Evolutionary conservation across 2,797 vertebrate genomes (phyloP).

Genomic region (Mastacembelus armatus): DNA sequence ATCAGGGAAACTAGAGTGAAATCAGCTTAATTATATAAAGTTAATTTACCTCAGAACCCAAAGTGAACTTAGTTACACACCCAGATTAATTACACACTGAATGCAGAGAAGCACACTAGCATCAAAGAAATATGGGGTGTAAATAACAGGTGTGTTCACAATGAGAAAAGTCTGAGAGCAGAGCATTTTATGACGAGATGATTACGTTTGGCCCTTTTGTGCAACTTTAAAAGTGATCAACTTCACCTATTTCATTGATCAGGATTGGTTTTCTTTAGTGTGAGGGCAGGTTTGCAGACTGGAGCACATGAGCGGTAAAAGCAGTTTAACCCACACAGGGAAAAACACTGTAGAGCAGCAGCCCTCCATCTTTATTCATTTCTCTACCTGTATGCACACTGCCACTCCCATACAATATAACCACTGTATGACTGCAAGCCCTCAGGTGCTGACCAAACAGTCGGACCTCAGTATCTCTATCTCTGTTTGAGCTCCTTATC

Average conservation of each 20-base stretch:
- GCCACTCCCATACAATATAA: too few relatives aligned
- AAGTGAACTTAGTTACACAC: not conserved
- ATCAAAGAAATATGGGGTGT: not conserved
- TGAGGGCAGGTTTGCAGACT: not conserved
- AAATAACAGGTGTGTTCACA: slow-evolving; percentile 3
- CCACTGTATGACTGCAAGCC: not conserved
- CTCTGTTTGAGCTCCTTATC: slow-evolving; percentile 44
- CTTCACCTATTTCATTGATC: not conserved
- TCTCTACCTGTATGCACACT: too few relatives aligned
- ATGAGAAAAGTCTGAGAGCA: not conserved
- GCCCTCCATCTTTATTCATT: not conserved
- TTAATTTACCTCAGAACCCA: not conserved
- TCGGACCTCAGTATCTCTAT: slow-evolving; percentile 7
- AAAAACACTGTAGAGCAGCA: not conserved
- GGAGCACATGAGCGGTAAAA: not conserved
- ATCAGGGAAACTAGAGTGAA: too few relatives aligned
- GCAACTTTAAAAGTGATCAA: not conserved
- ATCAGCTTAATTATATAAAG: not conserved
- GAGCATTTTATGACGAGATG: slow-evolving; percentile 5
- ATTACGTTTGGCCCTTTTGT: not conserved
- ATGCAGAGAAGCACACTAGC: not conserved
- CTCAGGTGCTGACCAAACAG: slow-evolving; percentile 21
- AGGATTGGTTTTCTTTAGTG: not conserved
- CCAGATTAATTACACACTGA: not conserved
- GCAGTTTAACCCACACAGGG: slow-evolving; percentile 5